Conservation (phyloP, 2,113 vertebrate species). For the Carassius gibelio region DNA sequence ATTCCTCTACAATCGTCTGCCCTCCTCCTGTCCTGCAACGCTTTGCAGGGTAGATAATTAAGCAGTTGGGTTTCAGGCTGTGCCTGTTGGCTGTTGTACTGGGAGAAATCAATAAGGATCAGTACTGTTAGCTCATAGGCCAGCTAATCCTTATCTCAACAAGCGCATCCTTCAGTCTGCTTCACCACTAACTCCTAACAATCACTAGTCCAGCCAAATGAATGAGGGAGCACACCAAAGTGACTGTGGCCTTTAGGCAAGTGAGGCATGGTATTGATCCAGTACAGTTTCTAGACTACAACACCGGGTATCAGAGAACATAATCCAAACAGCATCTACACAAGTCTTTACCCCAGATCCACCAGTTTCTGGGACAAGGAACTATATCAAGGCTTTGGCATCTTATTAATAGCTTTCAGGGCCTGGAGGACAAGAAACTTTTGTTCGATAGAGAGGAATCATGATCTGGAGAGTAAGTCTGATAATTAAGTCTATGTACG, state of each 20-base stretch:
- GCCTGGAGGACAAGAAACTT: background rate
- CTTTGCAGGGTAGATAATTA: conserved; percentile 48
- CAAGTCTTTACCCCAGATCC: conserved; percentile 3
- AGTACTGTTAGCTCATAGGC: conserved; percentile 54
- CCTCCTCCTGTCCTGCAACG: background rate
- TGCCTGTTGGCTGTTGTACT: conserved; percentile 46
- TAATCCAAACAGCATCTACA: conserved; percentile 32
- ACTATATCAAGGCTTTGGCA: background rate
- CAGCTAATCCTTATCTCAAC: conserved; percentile 53
- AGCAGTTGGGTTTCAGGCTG: conserved; percentile 44
- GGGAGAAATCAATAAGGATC: conserved; percentile 59
- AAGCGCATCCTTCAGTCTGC: conserved; percentile 44
- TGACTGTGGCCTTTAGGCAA: conserved; percentile 39
- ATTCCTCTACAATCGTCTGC: conserved; percentile 36
- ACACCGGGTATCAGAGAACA: conserved; percentile 25
- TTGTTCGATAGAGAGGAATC: background rate
- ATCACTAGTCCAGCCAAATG: conserved; percentile 36
- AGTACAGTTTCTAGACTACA: conserved; percentile 23
- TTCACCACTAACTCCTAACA: conserved; percentile 40
- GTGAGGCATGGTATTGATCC: conserved; percentile 48
- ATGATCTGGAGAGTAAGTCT: background rate
- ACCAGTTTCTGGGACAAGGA: conserved; percentile 32
- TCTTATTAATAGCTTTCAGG: conserved; percentile 35
- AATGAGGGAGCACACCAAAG: conserved; percentile 23
- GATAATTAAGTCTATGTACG: background rate